Evolutionary conservation across 2,888 invertebrate genomes (phyloP), one percentile per base, ranked within the genome.

Genomic region (Flexamia atlantica): DNA sequence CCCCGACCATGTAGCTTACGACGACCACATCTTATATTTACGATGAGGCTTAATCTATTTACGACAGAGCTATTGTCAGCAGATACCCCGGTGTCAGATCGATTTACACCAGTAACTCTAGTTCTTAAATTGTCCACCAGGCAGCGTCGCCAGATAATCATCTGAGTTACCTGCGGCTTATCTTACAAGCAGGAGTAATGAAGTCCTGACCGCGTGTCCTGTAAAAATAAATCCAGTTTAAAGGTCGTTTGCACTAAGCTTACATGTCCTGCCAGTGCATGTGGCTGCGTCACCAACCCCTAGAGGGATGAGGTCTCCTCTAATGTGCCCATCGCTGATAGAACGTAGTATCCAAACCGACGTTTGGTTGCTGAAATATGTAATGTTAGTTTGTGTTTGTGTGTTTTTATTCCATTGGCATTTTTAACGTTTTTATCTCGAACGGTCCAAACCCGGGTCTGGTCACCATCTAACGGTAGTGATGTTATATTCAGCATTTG

Each of bases 81-180:
- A 42, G 76, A 76, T 76, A 76, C 76, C 46, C 50, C 76, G 12
- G 28, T 25, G 57, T 57, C 57, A 36, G 79, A 79, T 79, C 79
- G 79, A 79, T 79, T 79, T 79, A 53, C 76, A 50, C 46, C 32
- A 20, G 76, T 76, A 76, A 76, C 50, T 76, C 50, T 50, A 25
- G 76, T 50, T 76, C 50, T 76, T 76, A 76, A 76, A 76, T 50
- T 76, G 46, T 30, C 72, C 72, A 40, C 25, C 50, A 76, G 76
- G 76, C 79, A 76, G 50, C 72, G 25, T 12, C 57, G 17, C 30
- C 20, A 53, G 79, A 79, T 79, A 57, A 79, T 79, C 79, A 57
- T 53, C 79, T 79, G 79, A 79, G 79, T 79, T 79, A 79, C 32
- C 7, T n/a, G 28, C n/a, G 79, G 79, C 79, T 79, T 79, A 79